Conservation (phyloP, 2,113 vertebrate species). For the Donacobius atricapilla region DNA sequence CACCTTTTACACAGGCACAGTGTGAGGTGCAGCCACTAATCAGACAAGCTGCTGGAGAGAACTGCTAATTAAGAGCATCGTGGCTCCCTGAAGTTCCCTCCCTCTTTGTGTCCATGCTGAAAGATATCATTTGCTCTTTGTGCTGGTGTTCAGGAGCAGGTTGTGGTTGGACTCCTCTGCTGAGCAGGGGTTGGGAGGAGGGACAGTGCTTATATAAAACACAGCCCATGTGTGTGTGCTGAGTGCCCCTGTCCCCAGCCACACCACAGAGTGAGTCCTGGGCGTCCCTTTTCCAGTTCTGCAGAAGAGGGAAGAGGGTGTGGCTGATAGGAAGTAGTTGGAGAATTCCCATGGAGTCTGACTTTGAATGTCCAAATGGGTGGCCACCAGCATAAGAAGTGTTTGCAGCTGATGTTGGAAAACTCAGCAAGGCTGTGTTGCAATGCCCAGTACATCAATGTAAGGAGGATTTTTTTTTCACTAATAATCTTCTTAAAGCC, state of each 20-base stretch:
- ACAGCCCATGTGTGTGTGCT: background rate
- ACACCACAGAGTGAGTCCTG: background rate
- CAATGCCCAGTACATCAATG: background rate
- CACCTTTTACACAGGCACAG: background rate
- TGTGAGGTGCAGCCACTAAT: conserved; percentile 36
- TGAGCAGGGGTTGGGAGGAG: background rate
- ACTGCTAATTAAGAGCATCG: conserved; percentile 7
- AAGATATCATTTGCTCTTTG: background rate
- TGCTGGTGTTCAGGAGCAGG: background rate
- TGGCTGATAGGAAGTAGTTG: background rate
- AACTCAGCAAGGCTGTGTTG: background rate
- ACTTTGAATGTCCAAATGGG: accelerated
- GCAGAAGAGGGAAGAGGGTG: background rate
- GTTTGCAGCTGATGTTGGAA: background rate
- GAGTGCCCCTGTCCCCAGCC: background rate
- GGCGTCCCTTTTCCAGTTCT: background rate
- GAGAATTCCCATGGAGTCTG: background rate
- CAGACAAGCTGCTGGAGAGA: conserved; percentile 29
- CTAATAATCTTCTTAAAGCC: background rate
- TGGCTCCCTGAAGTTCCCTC: background rate
- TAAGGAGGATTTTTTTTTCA: background rate
- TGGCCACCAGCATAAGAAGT: background rate
- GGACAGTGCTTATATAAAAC: background rate
- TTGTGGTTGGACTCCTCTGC: background rate
- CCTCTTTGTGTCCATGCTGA: background rate